These are phyloP conservation scores for Cyphomyrus plagiostoma DNA, from an alignment of 2,113 vertebrate genomes.

Conservation along the genomic window DNA sequence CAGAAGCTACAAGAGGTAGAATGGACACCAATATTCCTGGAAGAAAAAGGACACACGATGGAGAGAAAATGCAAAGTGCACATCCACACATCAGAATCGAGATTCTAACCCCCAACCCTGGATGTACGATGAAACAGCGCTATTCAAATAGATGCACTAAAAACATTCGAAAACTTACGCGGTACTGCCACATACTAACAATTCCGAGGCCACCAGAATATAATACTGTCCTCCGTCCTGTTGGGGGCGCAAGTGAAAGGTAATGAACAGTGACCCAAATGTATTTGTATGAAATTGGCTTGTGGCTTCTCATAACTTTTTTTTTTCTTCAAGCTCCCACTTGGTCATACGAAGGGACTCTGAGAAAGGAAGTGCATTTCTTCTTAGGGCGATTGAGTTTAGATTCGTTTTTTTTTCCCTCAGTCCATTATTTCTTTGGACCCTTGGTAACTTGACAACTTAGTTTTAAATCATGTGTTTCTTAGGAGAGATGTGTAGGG, in stretches of 20 bases:
- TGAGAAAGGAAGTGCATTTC: constrained; percentile 13
- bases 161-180: neutral
- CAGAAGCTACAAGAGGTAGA: neutral
- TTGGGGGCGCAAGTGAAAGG: constrained; percentile 36
- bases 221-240: constrained; percentile 20
- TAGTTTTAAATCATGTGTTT: neutral
- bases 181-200: neutral
- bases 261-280: constrained; percentile 20
- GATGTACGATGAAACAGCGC: neutral
- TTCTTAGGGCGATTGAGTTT: neutral
- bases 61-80: neutral
- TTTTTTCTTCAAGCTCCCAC: constrained; percentile 8
- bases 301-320: constrained; percentile 48
- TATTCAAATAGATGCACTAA: neutral
- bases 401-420: neutral
- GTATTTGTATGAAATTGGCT: constrained; percentile 38
- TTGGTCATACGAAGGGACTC: neutral
- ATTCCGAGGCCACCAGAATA: neutral
- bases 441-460: neutral
- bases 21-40: neutral
- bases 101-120: neutral
- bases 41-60: neutral
- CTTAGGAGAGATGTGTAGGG: neutral
- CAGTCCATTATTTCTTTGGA: neutral
- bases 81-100: neutral